Conservation (phyloP, 1,140 invertebrate species). For the Harpegnathos saltator region DNA sequence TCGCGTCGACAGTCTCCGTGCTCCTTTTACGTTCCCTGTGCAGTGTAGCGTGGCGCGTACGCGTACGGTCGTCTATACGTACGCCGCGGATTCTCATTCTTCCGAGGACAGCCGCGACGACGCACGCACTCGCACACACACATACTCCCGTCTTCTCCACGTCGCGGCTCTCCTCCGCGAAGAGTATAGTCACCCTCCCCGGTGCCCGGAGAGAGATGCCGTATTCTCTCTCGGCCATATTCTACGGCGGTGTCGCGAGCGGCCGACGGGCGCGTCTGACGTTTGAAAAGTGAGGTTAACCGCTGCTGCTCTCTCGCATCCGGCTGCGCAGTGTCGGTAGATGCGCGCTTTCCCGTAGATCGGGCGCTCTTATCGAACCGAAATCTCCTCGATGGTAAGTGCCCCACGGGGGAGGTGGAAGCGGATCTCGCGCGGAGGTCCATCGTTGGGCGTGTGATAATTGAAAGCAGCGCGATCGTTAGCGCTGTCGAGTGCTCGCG, state of each 20-base stretch:
- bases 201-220: too few relatives aligned
- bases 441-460: not conserved
- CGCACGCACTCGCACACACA: not conserved
- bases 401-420: too few relatives aligned
- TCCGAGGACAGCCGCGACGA: too few relatives aligned
- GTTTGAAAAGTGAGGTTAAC: slow-evolving; percentile 45
- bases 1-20: slow-evolving; percentile 64
- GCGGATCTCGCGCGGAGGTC: too few relatives aligned
- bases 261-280: too few relatives aligned
- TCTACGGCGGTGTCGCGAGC: not conserved
- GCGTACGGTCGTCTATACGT: too few relatives aligned
- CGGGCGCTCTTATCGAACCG: not conserved
- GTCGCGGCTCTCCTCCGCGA: not conserved
- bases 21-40: slow-evolving; percentile 61
- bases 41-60: not conserved
- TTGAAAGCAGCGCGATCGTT: too few relatives aligned
- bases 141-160: too few relatives aligned
- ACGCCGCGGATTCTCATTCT: too few relatives aligned
- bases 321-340: not conserved
- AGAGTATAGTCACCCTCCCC: slow-evolving; percentile 3
- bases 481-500: too few relatives aligned
- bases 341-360: not conserved
- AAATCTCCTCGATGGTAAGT: not conserved
- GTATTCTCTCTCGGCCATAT: slow-evolving; percentile 16
- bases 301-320: too few relatives aligned